Evolutionary conservation across 2,113 vertebrate species (phyloP), one percentile per base, ranked within the genome.

Genomic region (Amphiprion ocellaris): DNA sequence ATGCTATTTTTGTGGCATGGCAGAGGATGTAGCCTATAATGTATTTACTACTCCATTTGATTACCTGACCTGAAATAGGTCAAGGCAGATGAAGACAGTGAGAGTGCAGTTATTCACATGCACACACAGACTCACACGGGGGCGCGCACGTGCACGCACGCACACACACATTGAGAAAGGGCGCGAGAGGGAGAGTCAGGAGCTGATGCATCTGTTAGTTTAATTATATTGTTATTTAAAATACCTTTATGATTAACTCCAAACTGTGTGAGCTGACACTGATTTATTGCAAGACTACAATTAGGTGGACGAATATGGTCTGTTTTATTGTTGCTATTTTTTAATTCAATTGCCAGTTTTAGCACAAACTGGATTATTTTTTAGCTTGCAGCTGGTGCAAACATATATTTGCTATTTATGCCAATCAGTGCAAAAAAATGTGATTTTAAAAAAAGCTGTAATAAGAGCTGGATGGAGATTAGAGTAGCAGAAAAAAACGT

Each of bases 41-140:
- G 79, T 83, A 84, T 86, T 90, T 86, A 81, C 70, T 88, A 61
- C 75, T 84, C 64, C 60, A 81, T 94, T 86, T 89, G 86, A 91
- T 89, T 89, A 86, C 79, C 85, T 83, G 81, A 91, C 87, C 89
- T 92, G 87, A 93, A 90, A 90, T 89, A 90, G 87, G 89, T 92
- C 90, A 87, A 83, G 82, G 83, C 83, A 92, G 82, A 91, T 87
- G 82, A 90, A 90, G 82, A 84, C 83, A 81, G 85, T 87, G 88
- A 91, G 86, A 92, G 85, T 91, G 90, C 89, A 92, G 79, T 91
- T 91, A 90, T 89, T 81, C 87, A 83, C 89, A 61, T 55, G 69
- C 77, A 64, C 59, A 23, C 69, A 77, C 75, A 79, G 73, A 5
- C 67, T n/a, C 72, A 19, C 65, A 19, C 54, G 44, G 41, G 23